Base-by-base conservation (phyloP, 2,113 vertebrate genomes). In the Oxyura jamaicensis region DNA sequence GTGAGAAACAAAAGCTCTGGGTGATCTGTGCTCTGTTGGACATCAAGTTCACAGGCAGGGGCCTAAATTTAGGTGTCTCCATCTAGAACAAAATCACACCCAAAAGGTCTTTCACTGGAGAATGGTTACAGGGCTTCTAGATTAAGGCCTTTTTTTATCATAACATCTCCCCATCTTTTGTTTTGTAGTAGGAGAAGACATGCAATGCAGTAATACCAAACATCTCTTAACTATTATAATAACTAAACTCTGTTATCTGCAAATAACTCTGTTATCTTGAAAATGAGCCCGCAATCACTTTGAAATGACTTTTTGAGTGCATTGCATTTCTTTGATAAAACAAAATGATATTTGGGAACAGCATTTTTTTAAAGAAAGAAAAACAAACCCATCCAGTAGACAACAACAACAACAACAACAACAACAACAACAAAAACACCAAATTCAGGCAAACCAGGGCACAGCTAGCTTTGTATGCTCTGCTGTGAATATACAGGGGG, bases 231-330 rank as follows among this genome's bases (percentile, higher is more conserved):
- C 28, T 60, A 42, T n/a, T 91, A 62, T 11, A 76, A 33, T 55
- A 91, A 93, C 62, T 68, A 82, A 93, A 81, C 76, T 79, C 62
- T 42, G 8, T 66, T 92, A 83, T 63, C 63, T 95, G 46, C 46
- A 48, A 48, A 48, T 48, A 93, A 81, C 76, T 79, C 62, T 42
- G 8, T 66, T 92, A 83, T 63, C 63, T 95, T 84, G 22, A 92
- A 93, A 95, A 85, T 26, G 83, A 90, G 46, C 41, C 29, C 36
- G 65, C 53, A 35, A 76, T 67, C 84, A 74, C 90, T 96, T 92
- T 90, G 71, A 93, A 96, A 95, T 71, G 2, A 93, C 67, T 83
- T 91, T 95, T 44, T 72, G 14, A 85, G n/a, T 20, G 21, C 8
- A 68, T 78, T 20, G 21, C 8, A 68, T 78, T 93, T 83, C 86